Evolutionary conservation across 2,888 invertebrate genomes (phyloP).

Genomic region (Drepanosiphum platanoidis): DNA sequence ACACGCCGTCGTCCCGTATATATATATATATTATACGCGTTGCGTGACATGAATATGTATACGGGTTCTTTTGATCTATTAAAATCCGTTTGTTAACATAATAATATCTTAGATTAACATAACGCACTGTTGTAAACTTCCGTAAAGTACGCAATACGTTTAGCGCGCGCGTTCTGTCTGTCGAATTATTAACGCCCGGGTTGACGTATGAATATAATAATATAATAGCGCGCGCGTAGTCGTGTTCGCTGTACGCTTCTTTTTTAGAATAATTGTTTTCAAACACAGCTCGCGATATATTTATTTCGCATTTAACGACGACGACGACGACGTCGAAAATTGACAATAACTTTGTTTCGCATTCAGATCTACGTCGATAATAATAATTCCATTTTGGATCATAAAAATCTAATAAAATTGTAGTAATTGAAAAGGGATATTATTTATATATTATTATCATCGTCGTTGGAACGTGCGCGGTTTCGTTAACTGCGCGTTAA

Average conservation of each 20-base stretch:
- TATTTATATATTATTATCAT: background rate
- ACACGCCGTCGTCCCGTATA: background rate
- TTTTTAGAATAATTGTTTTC: background rate
- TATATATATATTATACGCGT: background rate
- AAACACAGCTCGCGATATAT: too few relatives aligned
- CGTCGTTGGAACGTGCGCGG: background rate
- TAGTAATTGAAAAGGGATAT: background rate
- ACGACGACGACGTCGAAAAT: background rate
- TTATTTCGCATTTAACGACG: too few relatives aligned
- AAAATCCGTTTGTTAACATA: background rate
- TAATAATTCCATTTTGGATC: slow-evolving; percentile 29
- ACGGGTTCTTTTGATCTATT: background rate
- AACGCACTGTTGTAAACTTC: background rate
- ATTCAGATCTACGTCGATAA: slow-evolving; percentile 9
- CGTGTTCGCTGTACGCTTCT: background rate
- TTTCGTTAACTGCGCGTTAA: too few relatives aligned
- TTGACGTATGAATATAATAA: background rate
- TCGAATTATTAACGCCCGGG: slow-evolving; percentile 18
- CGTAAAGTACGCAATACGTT: slow-evolving; percentile 2
- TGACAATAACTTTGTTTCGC: slow-evolving; percentile 14
- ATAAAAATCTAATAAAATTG: slow-evolving; percentile 24
- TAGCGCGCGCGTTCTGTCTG: background rate
- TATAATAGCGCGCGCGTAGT: too few relatives aligned
- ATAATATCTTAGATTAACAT: slow-evolving; percentile 2
- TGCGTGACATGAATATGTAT: slow-evolving; percentile 20